Evolutionary conservation across 2,797 vertebrate genomes (phyloP), one percentile per base, ranked within the genome.

Genomic region (Melanotaenia maccullochi): DNA sequence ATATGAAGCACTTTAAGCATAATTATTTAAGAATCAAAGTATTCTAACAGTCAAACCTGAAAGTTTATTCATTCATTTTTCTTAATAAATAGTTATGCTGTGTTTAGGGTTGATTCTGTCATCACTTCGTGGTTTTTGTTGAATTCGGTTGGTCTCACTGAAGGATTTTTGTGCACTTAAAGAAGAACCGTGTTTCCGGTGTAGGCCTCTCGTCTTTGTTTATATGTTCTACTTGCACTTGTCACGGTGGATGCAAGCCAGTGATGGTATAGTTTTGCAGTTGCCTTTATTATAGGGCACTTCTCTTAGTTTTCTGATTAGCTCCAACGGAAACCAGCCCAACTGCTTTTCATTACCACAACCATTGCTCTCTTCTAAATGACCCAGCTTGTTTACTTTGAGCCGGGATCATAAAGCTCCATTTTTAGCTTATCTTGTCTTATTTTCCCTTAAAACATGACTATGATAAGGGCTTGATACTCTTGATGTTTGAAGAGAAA

Each of bases 291-390:
- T 75, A 85, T 76, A 73, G 76, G 73, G 74, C 68, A 66, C 78
- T 63, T 35, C 78, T 75, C 62, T 76, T 62, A 60, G 44, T 81
- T 87, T 82, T 88, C 84, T 90, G 73, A 92, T 92, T 90, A 88
- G 71, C 73, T 85, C 67, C 58, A 68, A 71, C 79, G 85, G 89
- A 93, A 93, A 89, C 79, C 61, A 60, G 75, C 65, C 76, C 80
- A 75, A 87, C 82, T 86, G 83, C 85, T 83, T 90, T 87, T 89
- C 76, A 92, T 93, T 91, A 91, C 73, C 4, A 14, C 44, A 5
- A 60, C 73, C 72, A 84, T 88, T 89, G 86, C 81, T 90, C 85
- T 88, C 77, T 65, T 85, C 82, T 83, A 89, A 93, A 89, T 89
- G 81, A 82, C 72, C 69, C 72, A 70, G 74, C 74, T 80, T 89